Base-by-base conservation (phyloP, 2,888 invertebrate genomes). In the Schizaphis graminum region DNA sequence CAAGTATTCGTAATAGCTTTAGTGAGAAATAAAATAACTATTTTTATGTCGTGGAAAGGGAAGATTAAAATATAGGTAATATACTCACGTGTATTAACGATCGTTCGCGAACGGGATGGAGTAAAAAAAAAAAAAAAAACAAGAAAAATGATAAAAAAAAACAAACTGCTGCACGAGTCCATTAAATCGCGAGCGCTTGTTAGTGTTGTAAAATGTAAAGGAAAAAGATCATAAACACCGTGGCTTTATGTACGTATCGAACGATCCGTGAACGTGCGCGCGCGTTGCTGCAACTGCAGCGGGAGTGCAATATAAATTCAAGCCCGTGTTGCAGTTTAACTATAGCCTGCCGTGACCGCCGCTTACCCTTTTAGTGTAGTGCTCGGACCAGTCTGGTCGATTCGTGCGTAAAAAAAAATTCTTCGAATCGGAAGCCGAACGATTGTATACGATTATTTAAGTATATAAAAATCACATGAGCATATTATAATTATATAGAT, bases 271-370 rank as follows among this genome's bases (percentile, higher is more conserved):
- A 85, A 85, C 85, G 28, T 77, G 67, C 13, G 67, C n/a, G 67
- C 13, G n/a, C n/a, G 4, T 67, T 67, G 35, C 41, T 41, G 44
- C 28, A 85, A 44, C 44, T 44, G 87, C 87, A 53, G 28, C 49
- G 87, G n/a, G 87, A 88, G 87, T 88, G 87, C 87, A 88, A 53
- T 88, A 88, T 88, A 88, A 88, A 88, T 49, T 88, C 8, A 35
- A 77, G 35, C 77, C 77, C 77, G 77, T 35, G 77, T 35, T 77
- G 87, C 87, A 88, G 53, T 88, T 88, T 88, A 53, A 88, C 87
- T 88, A 53, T 88, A 53, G 53, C n/a, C 21, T 21, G 13, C 44
- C 85, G 85, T 85, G 77, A 77, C 77, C 21, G 77, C 35, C 77
- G 77, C 77, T 35, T 77, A 77, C 77, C 77, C 77, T 77, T 35